Percentiles rank a stretch among this genome's conserved stretches.
Evolutionary conservation across 1,140 invertebrate genomes (phyloP).

Genomic region (Aphis craccivora): DNA sequence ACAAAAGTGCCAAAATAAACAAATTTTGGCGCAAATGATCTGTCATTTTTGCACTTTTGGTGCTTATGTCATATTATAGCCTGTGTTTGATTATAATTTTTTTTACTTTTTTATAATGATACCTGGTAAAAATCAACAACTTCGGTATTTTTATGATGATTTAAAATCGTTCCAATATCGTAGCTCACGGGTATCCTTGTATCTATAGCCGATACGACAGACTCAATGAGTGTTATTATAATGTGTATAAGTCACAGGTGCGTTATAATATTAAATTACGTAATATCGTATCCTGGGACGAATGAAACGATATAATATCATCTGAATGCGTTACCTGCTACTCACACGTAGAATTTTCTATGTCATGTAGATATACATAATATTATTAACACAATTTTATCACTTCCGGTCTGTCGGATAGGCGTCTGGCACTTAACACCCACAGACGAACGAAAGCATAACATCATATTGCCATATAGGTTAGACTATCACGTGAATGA

Average conservation of each 20-base stretch:
- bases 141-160: neutral
- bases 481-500: neutral
- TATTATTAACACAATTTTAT: conserved; percentile 15
- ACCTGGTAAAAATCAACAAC: neutral
- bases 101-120: no score
- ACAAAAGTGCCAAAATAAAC: no score
- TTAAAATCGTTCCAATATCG: neutral
- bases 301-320: neutral
- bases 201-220: neutral
- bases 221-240: neutral
- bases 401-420: neutral
- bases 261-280: neutral
- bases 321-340: neutral
- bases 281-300: neutral
- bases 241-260: neutral
- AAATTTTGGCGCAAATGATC: no score
- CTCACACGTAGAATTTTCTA: neutral
- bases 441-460: neutral
- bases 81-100: no score
- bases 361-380: neutral
- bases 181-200: neutral
- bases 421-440: neutral
- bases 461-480: neutral
- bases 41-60: no score
- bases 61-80: no score